Percentiles rank a stretch among this genome's conserved stretches.
phyloP scores from a whole-genome alignment of 2,888 invertebrate genomes.

The Andrena chrysosceles region DNA sequence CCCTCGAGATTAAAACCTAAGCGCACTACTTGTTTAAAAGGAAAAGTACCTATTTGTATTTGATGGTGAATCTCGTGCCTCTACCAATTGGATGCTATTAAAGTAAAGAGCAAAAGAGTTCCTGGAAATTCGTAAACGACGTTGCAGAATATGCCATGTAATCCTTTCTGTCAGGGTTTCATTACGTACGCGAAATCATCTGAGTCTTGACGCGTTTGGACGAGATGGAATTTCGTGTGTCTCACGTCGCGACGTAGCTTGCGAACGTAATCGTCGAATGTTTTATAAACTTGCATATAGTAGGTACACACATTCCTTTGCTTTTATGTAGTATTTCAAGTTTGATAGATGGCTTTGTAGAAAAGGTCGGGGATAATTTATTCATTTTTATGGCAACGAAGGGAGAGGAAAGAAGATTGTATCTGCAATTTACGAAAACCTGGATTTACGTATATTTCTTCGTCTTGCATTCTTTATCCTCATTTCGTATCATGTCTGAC shows the following conservation, averaged over 20 bases:
- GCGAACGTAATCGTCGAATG: not conserved
- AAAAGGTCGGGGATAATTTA: too few species aligned
- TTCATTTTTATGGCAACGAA: too few species aligned
- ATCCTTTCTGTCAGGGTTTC: conserved; percentile 47
- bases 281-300: not conserved
- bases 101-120: conserved; percentile 38
- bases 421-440: too few species aligned
- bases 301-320: too few species aligned
- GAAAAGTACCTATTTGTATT: not conserved
- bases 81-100: not conserved
- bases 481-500: too few species aligned
- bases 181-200: conserved; percentile 56
- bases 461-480: too few species aligned
- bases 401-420: too few species aligned
- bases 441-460: too few species aligned
- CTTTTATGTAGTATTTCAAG: too few species aligned
- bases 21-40: not conserved
- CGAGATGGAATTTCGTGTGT: conserved; percentile 43
- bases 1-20: not conserved
- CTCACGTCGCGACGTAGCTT: conserved; percentile 31
- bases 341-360: too few species aligned
- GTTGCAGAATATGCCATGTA: conserved; percentile 51
- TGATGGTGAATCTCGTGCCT: not conserved
- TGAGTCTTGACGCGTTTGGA: conserved; percentile 39
- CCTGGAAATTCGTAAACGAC: conserved; percentile 45